A percentile compares a stretch with the other conserved stretches of the same genome.
Evolutionary conservation across 2,888 invertebrate genomes (phyloP).

Genomic region (Cephus sareptanus): DNA sequence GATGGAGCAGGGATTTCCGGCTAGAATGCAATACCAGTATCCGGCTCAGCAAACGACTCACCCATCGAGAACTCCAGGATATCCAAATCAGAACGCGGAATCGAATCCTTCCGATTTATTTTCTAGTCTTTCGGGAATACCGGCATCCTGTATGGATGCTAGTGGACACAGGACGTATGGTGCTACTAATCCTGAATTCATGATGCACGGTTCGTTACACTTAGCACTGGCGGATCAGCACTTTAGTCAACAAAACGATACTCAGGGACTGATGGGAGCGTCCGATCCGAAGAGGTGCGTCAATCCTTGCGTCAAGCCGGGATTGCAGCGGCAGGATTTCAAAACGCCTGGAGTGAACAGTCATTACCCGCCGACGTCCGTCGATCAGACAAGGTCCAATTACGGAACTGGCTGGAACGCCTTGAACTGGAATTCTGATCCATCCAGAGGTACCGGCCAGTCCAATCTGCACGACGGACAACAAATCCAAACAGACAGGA

Average conservation of each 20-base stretch:
- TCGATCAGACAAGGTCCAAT: slow-evolving; percentile 36
- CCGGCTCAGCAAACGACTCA: slow-evolving; percentile 34
- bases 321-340: slow-evolving; percentile 37
- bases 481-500: slow-evolving; percentile 21
- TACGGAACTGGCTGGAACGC: slow-evolving; percentile 44
- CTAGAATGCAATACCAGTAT: slow-evolving; percentile 37
- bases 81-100: slow-evolving; percentile 21
- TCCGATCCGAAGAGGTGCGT: slow-evolving; percentile 35
- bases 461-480: slow-evolving; percentile 22
- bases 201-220: slow-evolving; percentile 22
- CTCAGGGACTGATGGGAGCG: slow-evolving; percentile 27
- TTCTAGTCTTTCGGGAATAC: slow-evolving; percentile 20
- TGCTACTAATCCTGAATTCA: slow-evolving; percentile 25
- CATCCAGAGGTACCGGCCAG: slow-evolving; percentile 32
- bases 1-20: slow-evolving; percentile 33
- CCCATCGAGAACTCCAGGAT: slow-evolving; percentile 27
- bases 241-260: slow-evolving; percentile 21
- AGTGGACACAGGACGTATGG: slow-evolving; percentile 24
- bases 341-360: slow-evolving; percentile 29
- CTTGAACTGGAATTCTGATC: slow-evolving; percentile 41
- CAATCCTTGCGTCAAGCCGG: slow-evolving; percentile 16
- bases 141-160: slow-evolving; percentile 25
- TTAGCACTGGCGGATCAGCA: slow-evolving; percentile 21
- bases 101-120: slow-evolving; percentile 25
- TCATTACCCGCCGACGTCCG: slow-evolving; percentile 35